These are phyloP conservation scores for Sepiola atlantica DNA, from an alignment of 2,888 invertebrate species.

Conservation along the genomic window DNA sequence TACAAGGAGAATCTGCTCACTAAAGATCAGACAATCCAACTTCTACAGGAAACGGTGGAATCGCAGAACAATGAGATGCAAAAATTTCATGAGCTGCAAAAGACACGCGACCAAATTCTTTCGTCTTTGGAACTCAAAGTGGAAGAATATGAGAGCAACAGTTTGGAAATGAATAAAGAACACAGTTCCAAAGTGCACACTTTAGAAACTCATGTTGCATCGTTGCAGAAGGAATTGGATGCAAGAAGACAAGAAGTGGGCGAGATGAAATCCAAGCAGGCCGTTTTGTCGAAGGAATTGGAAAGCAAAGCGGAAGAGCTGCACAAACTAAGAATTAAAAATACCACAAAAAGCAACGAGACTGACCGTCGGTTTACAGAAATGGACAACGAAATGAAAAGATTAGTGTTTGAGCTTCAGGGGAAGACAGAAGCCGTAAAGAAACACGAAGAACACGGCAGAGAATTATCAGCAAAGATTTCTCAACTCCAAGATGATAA, in stretches of 20 bases:
- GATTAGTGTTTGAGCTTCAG: background rate
- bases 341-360: background rate
- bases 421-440: background rate
- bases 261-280: constrained; percentile 42
- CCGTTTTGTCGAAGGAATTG: background rate
- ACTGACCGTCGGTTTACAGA: background rate
- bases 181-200: constrained; percentile 74
- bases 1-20: constrained; percentile 3
- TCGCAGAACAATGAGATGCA: constrained; percentile 6
- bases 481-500: background rate
- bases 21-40: constrained; percentile 36
- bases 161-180: constrained; percentile 75
- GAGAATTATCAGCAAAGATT: background rate
- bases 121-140: constrained; percentile 55
- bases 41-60: constrained; percentile 51
- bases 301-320: constrained; percentile 6
- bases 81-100: constrained; percentile 36
- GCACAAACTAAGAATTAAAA: constrained; percentile 23
- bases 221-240: constrained; percentile 48
- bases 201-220: constrained; percentile 44
- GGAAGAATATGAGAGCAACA: constrained; percentile 77
- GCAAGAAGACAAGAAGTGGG: background rate
- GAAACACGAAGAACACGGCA: background rate
- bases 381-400: background rate
- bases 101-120: background rate